Percentiles rank a stretch among this genome's conserved stretches.
These are phyloP conservation scores for Heliothis subflexa DNA, from an alignment of 1,140 invertebrate genomes.

Conservation along the genomic window DNA sequence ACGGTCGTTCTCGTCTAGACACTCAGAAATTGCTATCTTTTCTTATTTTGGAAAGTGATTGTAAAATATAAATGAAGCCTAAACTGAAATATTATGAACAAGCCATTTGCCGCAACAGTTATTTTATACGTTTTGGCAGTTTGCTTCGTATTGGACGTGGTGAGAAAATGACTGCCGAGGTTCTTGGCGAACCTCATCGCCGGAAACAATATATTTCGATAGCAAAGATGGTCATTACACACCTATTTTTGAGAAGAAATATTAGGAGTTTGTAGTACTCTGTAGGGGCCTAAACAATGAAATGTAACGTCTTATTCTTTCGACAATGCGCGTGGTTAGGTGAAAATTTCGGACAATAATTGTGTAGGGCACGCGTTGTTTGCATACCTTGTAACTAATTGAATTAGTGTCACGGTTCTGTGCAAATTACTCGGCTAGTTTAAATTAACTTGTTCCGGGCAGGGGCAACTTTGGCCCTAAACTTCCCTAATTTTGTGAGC, in stretches of 20 bases:
- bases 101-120: constrained; percentile 1
- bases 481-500: constrained; percentile 84
- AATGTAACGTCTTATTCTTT: not conserved
- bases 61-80: not conserved
- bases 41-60: not conserved
- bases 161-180: constrained; percentile 19
- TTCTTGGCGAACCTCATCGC: constrained; percentile 19
- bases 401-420: constrained; percentile 83
- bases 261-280: not conserved
- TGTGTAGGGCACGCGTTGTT: constrained; percentile 58
- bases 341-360: constrained; percentile 39
- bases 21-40: not conserved
- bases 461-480: constrained; percentile 82
- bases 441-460: constrained; percentile 85
- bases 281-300: not conserved
- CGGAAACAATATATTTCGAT: constrained; percentile 30
- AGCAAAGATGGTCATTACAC: constrained; percentile 24
- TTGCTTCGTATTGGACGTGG: constrained; percentile 9
- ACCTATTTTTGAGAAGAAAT: constrained; percentile 15
- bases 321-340: not conserved
- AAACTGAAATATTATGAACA: not conserved
- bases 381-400: constrained; percentile 80
- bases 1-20: not conserved
- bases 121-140: constrained; percentile 22
- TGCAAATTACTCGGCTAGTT: constrained; percentile 84